phyloP scores from a whole-genome alignment of 1,140 invertebrate genomes.

The Cardiocondyla obscurior region DNA sequence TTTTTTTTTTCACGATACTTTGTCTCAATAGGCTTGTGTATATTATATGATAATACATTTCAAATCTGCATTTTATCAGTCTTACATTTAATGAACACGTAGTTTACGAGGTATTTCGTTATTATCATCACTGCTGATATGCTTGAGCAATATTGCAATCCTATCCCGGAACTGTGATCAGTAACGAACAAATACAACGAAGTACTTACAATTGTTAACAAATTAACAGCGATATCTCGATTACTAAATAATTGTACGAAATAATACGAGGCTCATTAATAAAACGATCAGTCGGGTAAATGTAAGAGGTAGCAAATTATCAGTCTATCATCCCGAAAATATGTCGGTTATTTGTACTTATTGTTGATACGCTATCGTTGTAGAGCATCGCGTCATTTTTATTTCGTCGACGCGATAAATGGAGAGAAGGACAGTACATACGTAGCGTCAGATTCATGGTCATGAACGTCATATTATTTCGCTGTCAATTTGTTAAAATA shows the following conservation, averaged over 20 bases:
- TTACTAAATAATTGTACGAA: conserved; percentile 68
- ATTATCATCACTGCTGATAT: conserved; percentile 47
- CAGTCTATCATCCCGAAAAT: not conserved
- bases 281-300: not conserved
- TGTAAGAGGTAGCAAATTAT: not conserved
- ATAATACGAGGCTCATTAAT: conserved; percentile 34
- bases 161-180: conserved; percentile 74
- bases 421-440: not conserved
- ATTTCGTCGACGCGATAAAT: not conserved
- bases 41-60: conserved; percentile 23
- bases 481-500: not conserved
- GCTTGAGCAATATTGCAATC: conserved; percentile 78
- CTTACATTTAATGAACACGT: conserved; percentile 63
- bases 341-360: not conserved
- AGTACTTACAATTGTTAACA: conserved; percentile 67
- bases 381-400: not conserved
- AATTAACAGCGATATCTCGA: conserved; percentile 74
- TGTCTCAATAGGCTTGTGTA: not conserved
- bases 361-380: not conserved
- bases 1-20: not conserved
- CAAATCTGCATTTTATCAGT: conserved; percentile 55
- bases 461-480: not conserved
- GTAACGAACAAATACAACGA: conserved; percentile 61
- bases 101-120: conserved; percentile 66
- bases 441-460: not conserved